Percentiles rank a stretch among this genome's conserved stretches.
Conservation (phyloP, 2,888 invertebrate genomes). For the Belgica antarctica region DNA sequence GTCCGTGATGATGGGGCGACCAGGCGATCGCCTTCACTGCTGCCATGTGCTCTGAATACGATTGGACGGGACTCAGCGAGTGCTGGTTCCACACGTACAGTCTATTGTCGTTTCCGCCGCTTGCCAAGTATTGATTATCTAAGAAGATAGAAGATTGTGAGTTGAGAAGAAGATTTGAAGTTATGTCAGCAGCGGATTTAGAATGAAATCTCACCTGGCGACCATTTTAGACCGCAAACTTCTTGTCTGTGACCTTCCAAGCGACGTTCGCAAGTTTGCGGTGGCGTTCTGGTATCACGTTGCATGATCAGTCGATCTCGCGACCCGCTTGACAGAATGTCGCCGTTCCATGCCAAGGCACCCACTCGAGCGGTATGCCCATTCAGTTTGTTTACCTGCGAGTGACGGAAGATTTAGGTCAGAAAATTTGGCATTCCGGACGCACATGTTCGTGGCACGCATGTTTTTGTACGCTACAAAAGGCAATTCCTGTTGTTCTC, state of each 20-base stretch:
- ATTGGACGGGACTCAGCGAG: slow-evolving; percentile 84
- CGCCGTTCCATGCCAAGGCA: slow-evolving; percentile 97
- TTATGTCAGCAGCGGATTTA: neutral
- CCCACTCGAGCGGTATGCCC: slow-evolving; percentile 92
- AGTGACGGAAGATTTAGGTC: slow-evolving; percentile 43
- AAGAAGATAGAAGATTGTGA: neutral
- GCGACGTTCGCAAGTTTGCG: slow-evolving; percentile 70
- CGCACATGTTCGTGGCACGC: neutral
- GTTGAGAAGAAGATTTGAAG: too few species aligned
- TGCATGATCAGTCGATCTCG: slow-evolving; percentile 91
- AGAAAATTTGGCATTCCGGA: slow-evolving; percentile 1
- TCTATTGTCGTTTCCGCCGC: slow-evolving; percentile 89
- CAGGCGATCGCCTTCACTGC: slow-evolving; percentile 98
- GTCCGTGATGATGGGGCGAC: slow-evolving; percentile 98
- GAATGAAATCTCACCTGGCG: slow-evolving; percentile 74
- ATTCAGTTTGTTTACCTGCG: slow-evolving; percentile 77
- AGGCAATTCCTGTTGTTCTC: too few species aligned
- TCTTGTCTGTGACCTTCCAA: slow-evolving; percentile 94
- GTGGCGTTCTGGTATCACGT: slow-evolving; percentile 86
- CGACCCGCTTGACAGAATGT: slow-evolving; percentile 91
- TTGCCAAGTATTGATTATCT: slow-evolving; percentile 94
- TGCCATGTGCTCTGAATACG: slow-evolving; percentile 93
- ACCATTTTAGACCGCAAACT: slow-evolving; percentile 98
- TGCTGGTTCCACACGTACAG: slow-evolving; percentile 70
- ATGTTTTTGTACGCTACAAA: too few species aligned